phyloP scores from a whole-genome alignment of 2,888 invertebrate species.

The Oligia strigilis region DNA sequence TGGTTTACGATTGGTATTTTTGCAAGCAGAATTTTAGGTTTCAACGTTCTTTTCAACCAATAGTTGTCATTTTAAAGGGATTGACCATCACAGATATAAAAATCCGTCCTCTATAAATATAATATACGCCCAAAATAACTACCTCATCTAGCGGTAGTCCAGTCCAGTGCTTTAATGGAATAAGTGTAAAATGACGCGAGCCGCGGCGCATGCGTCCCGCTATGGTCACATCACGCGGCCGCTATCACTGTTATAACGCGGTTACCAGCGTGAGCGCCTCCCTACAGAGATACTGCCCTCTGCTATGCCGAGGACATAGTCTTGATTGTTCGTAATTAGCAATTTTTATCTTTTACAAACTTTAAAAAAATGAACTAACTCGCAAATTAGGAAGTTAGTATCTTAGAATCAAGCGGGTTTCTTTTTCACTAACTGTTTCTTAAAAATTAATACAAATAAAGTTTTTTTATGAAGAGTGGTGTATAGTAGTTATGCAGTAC shows the following conservation, averaged over 20 bases:
- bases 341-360: background rate
- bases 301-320: conserved; percentile 62
- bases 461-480: background rate
- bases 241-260: conserved; percentile 87
- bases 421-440: background rate
- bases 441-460: background rate
- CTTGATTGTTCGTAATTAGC: conserved; percentile 72
- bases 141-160: conserved; percentile 53
- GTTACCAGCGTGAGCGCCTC: conserved; percentile 80
- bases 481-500: background rate
- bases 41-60: no score
- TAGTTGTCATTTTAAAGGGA: background rate
- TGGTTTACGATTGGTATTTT: background rate
- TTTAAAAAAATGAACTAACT: background rate
- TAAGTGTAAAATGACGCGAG: conserved; percentile 76
- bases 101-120: background rate
- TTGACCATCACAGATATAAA: background rate
- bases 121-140: conserved; percentile 34
- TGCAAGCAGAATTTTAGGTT: background rate
- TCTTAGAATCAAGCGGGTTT: background rate
- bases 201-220: conserved; percentile 72
- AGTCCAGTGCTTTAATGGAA: conserved; percentile 64
- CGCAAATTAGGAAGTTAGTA: background rate
- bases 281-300: conserved; percentile 72
- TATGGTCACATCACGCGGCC: conserved; percentile 87